Base-by-base conservation (phyloP, 2,797 vertebrate genomes). In the Pogonophryne albipinna region DNA sequence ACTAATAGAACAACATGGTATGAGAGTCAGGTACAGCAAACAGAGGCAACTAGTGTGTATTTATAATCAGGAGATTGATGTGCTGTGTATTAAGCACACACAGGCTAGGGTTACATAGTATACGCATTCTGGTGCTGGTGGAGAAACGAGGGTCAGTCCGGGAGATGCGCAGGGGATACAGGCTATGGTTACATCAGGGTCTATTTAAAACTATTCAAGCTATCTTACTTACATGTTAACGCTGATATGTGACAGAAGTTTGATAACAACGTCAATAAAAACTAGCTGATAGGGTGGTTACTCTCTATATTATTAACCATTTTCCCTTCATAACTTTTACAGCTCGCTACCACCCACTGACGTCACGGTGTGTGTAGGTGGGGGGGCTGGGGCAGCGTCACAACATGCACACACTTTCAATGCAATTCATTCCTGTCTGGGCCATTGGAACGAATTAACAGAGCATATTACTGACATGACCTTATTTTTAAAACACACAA, bases 1-100 rank as follows among this genome's bases (percentile, higher is more conserved):
- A 87, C 85, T 0, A 38, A 16, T 4, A 76, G 13, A 58, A 44
- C 6, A 63, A 56, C 50, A 50, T 7, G 1, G 15, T n/a, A 13
- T 4, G 6, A 6, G 73, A 66, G 46, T 47, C 45, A 50, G 12
- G 9, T 49, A 19, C 0, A 1, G 9, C 2, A 14, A 8, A 46
- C 6, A 27, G 15, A 6, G 15, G 9, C 5, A 10, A 15, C 1
- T 15, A 9, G 1, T 10, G 42, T 14, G 3, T 19, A n/a, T 15
- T 31, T 19, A 6, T 38, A 38, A 16, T 46, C 6, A 12, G 41
- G 5, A 6, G 7, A 15, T 6, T 12, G 11, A 16, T 0, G 10
- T 11, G 13, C 4, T 15, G 10, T 16, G 19, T 12, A 20, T 51
- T 12, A 60, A 38, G 14, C 27, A 13, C 53, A 51, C 16, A 31